These are phyloP conservation scores for Pipistrellus nathusii DNA, from an alignment of 2,797 vertebrate species.

Conservation along the genomic window DNA sequence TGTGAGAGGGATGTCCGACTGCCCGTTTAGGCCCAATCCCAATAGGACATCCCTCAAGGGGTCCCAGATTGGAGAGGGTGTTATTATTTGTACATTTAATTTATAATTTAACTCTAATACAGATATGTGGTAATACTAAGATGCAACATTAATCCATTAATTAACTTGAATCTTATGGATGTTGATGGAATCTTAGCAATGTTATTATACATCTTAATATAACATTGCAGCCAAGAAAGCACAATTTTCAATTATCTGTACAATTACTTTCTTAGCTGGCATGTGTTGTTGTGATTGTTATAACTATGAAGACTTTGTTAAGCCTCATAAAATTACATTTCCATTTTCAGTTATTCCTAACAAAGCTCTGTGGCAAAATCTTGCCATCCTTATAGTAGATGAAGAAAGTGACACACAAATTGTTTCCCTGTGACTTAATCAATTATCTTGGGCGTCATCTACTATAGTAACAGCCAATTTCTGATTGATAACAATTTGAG, in stretches of 20 bases:
- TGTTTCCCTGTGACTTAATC: constrained; percentile 30
- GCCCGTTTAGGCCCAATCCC: no score
- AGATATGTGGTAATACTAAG: constrained; percentile 36
- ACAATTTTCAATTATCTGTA: constrained; percentile 60
- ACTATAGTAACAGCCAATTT: not conserved
- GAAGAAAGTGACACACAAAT: constrained; percentile 34
- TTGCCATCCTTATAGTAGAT: not conserved
- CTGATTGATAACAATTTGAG: not conserved
- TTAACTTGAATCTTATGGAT: constrained; percentile 61
- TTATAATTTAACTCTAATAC: constrained; percentile 65
- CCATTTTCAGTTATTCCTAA: constrained; percentile 41
- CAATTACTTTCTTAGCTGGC: constrained; percentile 62
- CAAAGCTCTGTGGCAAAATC: not conserved
- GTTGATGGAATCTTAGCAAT: constrained; percentile 51
- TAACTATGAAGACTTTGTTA: constrained; percentile 41
- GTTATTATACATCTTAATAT: constrained; percentile 45
- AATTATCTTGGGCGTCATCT: not conserved
- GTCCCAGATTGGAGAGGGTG: no score
- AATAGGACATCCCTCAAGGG: no score
- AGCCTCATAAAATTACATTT: constrained; percentile 55
- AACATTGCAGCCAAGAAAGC: constrained; percentile 63
- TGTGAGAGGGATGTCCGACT: no score
- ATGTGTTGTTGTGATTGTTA: constrained; percentile 19
- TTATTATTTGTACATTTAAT: constrained; percentile 38
- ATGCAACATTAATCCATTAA: constrained; percentile 56